These are phyloP conservation scores for Eufriesea mexicana DNA, from an alignment of 1,140 invertebrate genomes.

Conservation along the genomic window DNA sequence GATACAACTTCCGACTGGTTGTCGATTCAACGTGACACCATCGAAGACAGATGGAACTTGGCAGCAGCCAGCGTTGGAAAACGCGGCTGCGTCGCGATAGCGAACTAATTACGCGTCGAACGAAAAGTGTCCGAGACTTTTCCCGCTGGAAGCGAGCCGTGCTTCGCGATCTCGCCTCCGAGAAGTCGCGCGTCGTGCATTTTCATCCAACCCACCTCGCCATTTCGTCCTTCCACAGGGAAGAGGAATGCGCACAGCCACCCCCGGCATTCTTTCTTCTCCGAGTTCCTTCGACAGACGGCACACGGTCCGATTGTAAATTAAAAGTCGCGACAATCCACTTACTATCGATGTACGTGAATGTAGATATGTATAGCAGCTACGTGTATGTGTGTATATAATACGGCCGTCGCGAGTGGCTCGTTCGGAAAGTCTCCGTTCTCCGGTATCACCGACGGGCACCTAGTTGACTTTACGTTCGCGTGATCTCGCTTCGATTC, in stretches of 20 bases:
- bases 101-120: neutral
- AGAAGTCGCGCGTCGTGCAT: neutral
- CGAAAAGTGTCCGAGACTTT: neutral
- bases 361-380: slow-evolving; percentile 41
- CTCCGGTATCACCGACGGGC: neutral
- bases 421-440: slow-evolving; percentile 2
- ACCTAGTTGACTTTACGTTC: neutral
- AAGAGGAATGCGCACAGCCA: no score
- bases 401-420: neutral
- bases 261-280: neutral
- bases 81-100: no score
- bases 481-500: neutral
- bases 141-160: no score
- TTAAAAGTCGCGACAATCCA: slow-evolving; percentile 52
- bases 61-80: neutral
- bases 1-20: slow-evolving; percentile 1
- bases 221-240: neutral
- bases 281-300: slow-evolving; percentile 32
- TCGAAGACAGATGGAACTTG: slow-evolving; percentile 12
- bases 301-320: slow-evolving; percentile 42
- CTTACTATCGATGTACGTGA: slow-evolving; percentile 48
- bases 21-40: slow-evolving; percentile 22
- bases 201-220: neutral
- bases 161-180: neutral
- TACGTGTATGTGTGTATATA: slow-evolving; percentile 7